Evolutionary conservation across 53 echinoderm and acorn worm species (phyloP).

Genomic region (Apostichopus leukothele): DNA sequence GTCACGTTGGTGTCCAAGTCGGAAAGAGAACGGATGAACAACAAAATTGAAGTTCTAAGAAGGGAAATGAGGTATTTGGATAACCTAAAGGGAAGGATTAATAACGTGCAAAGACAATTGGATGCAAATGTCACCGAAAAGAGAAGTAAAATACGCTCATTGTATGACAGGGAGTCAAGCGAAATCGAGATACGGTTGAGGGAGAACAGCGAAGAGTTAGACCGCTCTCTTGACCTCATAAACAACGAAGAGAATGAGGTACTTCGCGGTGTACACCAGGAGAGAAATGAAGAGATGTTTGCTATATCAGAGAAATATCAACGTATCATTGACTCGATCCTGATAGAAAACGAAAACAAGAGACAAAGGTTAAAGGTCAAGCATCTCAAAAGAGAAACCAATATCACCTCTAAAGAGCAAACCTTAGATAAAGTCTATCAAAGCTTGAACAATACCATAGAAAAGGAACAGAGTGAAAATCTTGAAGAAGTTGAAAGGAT

Average conservation of each 20-base stretch:
- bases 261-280: neutral
- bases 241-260: neutral
- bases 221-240: neutral
- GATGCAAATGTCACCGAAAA: neutral
- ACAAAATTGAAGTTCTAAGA: constrained; percentile 3
- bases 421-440: neutral
- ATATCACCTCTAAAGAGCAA: neutral
- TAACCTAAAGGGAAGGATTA: neutral
- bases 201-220: neutral
- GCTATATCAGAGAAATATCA: neutral
- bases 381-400: neutral
- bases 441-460: neutral
- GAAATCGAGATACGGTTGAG: neutral
- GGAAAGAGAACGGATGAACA: neutral
- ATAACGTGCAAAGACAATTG: neutral
- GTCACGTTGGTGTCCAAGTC: neutral
- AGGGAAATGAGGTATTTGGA: constrained; percentile 1
- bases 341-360: neutral
- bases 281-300: neutral
- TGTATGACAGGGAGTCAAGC: neutral
- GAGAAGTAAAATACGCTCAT: neutral
- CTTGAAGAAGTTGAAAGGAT: neutral
- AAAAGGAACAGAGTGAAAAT: neutral
- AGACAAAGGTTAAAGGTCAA: neutral
- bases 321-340: constrained; percentile 1